phyloP scores from a whole-genome alignment of 1,140 invertebrate genomes.

The Grapholita molesta region DNA sequence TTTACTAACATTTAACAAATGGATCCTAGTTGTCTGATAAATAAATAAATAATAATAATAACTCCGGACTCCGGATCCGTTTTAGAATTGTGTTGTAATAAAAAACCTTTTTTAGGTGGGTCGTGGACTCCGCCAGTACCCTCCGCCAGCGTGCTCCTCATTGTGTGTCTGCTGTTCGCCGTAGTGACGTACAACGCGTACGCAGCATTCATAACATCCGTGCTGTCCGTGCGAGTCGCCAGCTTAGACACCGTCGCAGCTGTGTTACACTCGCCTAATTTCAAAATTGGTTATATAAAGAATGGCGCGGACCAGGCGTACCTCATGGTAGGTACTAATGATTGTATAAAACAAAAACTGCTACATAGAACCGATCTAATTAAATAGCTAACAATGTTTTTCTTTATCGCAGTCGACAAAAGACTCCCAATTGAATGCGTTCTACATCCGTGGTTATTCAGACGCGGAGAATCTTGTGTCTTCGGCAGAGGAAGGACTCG shows the following conservation, averaged over 20 bases:
- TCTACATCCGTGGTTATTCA: conserved; percentile 71
- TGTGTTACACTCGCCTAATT: conserved; percentile 77
- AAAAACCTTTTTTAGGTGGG: conserved; percentile 74
- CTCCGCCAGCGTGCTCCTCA: conserved; percentile 79
- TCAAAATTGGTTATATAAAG: conserved; percentile 80
- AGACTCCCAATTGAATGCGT: conserved; percentile 63
- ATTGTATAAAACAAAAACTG: background rate
- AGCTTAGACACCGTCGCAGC: conserved; percentile 79
- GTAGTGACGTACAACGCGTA: conserved; percentile 81
- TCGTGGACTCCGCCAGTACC: conserved; percentile 78
- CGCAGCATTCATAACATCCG: conserved; percentile 82
- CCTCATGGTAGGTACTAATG: conserved; percentile 66
- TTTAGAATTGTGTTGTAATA: no score
- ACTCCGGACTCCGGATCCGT: no score
- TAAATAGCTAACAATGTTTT: background rate
- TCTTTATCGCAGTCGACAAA: conserved; percentile 56
- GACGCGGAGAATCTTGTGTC: conserved; percentile 64
- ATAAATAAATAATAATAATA: no score
- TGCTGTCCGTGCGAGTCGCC: conserved; percentile 80
- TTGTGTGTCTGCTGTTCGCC: conserved; percentile 79
- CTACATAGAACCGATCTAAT: background rate
- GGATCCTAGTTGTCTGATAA: no score
- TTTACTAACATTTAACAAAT: no score
- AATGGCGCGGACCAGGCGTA: conserved; percentile 76
- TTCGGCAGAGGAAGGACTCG: conserved; percentile 57